These are phyloP conservation scores for Aplocera efformata DNA, from an alignment of 2,888 invertebrate species.

Conservation along the genomic window DNA sequence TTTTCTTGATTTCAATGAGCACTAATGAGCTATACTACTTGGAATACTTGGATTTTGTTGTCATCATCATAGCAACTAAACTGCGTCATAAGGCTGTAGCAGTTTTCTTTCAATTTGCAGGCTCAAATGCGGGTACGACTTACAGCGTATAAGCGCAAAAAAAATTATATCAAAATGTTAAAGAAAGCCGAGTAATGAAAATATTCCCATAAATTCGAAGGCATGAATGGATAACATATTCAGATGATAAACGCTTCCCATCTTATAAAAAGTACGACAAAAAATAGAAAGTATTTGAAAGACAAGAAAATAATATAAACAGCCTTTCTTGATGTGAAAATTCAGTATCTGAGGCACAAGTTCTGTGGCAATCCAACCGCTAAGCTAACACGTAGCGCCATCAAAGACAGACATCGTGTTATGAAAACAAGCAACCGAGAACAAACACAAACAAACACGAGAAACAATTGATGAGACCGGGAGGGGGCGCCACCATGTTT, in stretches of 20 bases:
- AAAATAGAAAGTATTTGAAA: constrained; percentile 4
- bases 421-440: constrained; percentile 75
- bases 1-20: too few relatives aligned
- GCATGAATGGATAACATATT: not conserved
- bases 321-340: constrained; percentile 29
- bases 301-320: constrained; percentile 8
- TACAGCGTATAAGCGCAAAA: too few relatives aligned
- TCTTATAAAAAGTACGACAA: constrained; percentile 15
- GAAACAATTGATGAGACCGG: constrained; percentile 73
- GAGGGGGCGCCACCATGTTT: constrained; percentile 37
- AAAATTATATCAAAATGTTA: too few relatives aligned
- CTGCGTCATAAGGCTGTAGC: too few relatives aligned
- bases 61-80: too few relatives aligned
- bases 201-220: too few relatives aligned
- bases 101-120: too few relatives aligned
- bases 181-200: too few relatives aligned
- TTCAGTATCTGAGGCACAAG: constrained; percentile 42
- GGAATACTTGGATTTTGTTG: too few relatives aligned
- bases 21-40: too few relatives aligned
- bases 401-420: constrained; percentile 75
- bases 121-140: too few relatives aligned
- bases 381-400: constrained; percentile 62
- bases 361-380: constrained; percentile 60
- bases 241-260: not conserved
- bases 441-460: constrained; percentile 73